Conservation (phyloP, 2,797 vertebrate species). For the Streptopelia turtur region DNA sequence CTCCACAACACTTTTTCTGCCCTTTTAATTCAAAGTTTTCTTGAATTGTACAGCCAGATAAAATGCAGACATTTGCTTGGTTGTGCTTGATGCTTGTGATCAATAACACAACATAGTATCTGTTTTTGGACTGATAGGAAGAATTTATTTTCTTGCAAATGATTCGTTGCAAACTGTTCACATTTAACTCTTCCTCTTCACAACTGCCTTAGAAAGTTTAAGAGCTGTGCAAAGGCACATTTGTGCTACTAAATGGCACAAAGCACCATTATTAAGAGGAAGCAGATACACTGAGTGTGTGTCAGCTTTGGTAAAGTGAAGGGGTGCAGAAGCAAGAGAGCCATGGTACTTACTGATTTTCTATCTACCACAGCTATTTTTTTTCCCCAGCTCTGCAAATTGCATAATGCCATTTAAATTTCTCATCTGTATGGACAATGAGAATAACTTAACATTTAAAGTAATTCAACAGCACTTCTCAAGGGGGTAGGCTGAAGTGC, state of each 20-base stretch:
- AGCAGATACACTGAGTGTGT: background rate
- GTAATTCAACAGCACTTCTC: background rate
- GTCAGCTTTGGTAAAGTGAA: background rate
- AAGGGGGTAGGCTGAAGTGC: background rate
- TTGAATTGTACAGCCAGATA: background rate
- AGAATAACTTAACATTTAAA: background rate
- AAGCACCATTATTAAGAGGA: background rate
- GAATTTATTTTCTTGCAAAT: background rate
- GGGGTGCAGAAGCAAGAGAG: background rate
- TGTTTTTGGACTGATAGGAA: background rate
- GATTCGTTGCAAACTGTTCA: background rate
- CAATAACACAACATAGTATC: background rate
- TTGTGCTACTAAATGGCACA: background rate
- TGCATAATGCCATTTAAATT: background rate
- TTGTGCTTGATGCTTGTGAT: background rate
- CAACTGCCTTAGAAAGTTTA: background rate
- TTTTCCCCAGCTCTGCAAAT: background rate
- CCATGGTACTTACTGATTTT: background rate
- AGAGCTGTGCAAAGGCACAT: background rate
- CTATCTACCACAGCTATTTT: background rate
- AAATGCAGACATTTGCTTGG: background rate
- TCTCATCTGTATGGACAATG: background rate
- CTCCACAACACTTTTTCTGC: background rate
- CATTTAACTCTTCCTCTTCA: background rate
- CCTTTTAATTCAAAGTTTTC: background rate